These are phyloP conservation scores for Tachuris rubrigastra DNA, from an alignment of 2,113 vertebrate genomes.

Conservation along the genomic window DNA sequence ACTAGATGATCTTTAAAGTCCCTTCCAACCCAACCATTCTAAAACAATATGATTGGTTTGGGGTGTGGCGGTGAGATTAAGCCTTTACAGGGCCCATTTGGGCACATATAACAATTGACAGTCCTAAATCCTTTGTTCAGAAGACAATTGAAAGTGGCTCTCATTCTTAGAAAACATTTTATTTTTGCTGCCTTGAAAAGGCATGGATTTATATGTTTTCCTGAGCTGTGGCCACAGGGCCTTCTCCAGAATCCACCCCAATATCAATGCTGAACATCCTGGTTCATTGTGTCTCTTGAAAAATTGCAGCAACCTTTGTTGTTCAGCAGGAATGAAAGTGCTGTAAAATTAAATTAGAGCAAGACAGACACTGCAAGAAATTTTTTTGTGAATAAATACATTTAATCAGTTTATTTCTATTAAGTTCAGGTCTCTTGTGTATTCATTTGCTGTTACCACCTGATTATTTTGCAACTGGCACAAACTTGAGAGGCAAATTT, in stretches of 20 bases:
- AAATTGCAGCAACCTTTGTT: neutral
- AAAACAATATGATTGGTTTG: neutral
- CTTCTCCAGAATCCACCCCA: neutral
- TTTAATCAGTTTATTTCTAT: conserved; percentile 26
- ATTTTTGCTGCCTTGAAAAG: neutral
- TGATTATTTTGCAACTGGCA: neutral
- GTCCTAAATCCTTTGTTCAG: neutral
- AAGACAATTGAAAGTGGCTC: neutral
- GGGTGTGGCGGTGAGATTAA: neutral
- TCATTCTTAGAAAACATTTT: neutral
- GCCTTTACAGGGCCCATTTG: neutral
- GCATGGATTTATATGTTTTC: neutral
- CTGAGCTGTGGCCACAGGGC: neutral
- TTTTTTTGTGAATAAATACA: neutral
- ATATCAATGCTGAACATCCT: neutral
- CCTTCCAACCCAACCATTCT: neutral
- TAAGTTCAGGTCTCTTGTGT: neutral
- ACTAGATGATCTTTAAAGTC: neutral
- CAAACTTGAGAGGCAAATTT: conserved; percentile 12
- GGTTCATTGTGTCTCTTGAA: neutral
- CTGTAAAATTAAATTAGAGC: conserved; percentile 5
- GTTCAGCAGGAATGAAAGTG: neutral
- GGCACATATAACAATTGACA: neutral
- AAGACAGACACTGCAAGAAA: neutral
- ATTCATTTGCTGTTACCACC: neutral